phyloP scores from a whole-genome alignment of 2,797 vertebrate species.

The Loris lydekkerianus region DNA sequence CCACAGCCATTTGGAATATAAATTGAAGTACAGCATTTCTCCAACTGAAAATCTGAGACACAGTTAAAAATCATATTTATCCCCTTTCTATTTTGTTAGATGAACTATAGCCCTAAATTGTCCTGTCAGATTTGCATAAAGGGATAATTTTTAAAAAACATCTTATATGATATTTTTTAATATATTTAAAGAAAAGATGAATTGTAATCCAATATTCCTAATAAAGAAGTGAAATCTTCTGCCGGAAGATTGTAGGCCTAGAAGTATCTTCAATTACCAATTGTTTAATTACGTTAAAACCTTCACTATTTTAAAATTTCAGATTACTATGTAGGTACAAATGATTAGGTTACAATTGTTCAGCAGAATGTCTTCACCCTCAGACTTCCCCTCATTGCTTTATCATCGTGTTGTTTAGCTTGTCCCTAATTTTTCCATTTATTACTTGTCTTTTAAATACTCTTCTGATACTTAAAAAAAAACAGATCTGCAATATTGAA shows the following conservation, averaged over 20 bases:
- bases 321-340: too few relatives aligned
- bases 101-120: not conserved
- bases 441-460: not conserved
- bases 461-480: conserved; percentile 6
- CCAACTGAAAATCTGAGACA: not conserved
- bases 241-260: not conserved
- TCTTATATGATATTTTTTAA: not conserved
- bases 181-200: not conserved
- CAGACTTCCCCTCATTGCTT: not conserved
- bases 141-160: not conserved
- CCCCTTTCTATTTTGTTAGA: not conserved
- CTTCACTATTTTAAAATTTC: not conserved
- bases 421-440: not conserved
- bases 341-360: not conserved
- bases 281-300: not conserved
- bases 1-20: not conserved
- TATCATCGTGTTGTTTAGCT: not conserved
- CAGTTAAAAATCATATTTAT: not conserved
- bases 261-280: not conserved
- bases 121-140: not conserved
- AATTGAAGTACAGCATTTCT: not conserved
- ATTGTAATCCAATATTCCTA: not conserved
- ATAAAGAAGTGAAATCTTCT: not conserved
- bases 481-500: not conserved
- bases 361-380: not conserved